These are phyloP conservation scores for Sciurus carolinensis DNA, from an alignment of 2,797 vertebrate genomes.

Conservation along the genomic window DNA sequence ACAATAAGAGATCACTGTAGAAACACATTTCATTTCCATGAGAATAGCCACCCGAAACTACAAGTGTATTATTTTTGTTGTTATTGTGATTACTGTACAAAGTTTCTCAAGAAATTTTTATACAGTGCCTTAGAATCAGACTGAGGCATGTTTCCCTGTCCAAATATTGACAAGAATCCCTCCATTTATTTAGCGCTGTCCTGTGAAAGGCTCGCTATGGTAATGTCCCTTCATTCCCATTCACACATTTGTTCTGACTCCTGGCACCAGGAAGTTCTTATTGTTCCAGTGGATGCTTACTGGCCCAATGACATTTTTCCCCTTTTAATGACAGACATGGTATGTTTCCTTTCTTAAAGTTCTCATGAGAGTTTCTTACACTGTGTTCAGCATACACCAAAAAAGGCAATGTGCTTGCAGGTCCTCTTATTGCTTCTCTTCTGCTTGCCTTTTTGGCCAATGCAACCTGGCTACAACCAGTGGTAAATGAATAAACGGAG, in stretches of 20 bases:
- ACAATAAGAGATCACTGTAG: slow-evolving; percentile 82
- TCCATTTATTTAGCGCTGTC: slow-evolving; percentile 87
- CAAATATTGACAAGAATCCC: slow-evolving; percentile 90
- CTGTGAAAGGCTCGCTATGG: slow-evolving; percentile 85
- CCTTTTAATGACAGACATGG: slow-evolving; percentile 87
- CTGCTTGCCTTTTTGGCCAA: neutral
- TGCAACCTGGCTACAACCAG: neutral
- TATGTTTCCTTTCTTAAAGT: slow-evolving; percentile 93
- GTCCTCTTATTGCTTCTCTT: slow-evolving; percentile 68
- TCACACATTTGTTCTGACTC: slow-evolving; percentile 91
- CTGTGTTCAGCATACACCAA: slow-evolving; percentile 69
- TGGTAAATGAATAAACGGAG: neutral
- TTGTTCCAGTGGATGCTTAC: slow-evolving; percentile 89
- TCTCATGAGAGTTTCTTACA: slow-evolving; percentile 92
- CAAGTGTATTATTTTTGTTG: slow-evolving; percentile 65
- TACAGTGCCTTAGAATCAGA: slow-evolving; percentile 76
- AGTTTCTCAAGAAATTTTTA: slow-evolving; percentile 78
- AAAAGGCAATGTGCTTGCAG: slow-evolving; percentile 70
- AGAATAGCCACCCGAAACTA: slow-evolving; percentile 83
- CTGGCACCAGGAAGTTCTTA: slow-evolving; percentile 91
- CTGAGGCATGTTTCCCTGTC: slow-evolving; percentile 87
- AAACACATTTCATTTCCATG: slow-evolving; percentile 85
- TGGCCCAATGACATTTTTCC: slow-evolving; percentile 87
- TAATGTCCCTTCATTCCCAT: slow-evolving; percentile 87
- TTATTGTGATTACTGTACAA: slow-evolving; percentile 68